These are phyloP conservation scores for Agrochola circellaris DNA, from an alignment of 2,888 invertebrate genomes.

Conservation along the genomic window DNA sequence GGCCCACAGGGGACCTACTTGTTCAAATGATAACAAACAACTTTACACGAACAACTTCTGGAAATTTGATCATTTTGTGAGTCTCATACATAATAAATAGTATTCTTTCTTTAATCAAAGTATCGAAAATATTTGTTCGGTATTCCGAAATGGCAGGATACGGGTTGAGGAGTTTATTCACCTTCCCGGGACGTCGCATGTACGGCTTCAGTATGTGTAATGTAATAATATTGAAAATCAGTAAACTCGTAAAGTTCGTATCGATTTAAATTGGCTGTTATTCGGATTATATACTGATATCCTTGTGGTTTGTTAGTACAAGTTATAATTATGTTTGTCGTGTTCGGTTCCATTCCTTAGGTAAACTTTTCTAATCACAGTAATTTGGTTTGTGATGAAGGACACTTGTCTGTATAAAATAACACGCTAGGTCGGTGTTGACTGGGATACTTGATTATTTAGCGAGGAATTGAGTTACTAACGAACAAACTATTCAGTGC, in stretches of 20 bases:
- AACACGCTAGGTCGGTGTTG: slow-evolving; percentile 14
- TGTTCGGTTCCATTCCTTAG: slow-evolving; percentile 36
- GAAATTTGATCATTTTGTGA: slow-evolving; percentile 59
- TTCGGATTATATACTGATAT: slow-evolving; percentile 22
- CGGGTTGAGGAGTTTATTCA: slow-evolving; percentile 49
- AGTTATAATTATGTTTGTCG: slow-evolving; percentile 38
- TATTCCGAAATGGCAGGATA: slow-evolving; percentile 46
- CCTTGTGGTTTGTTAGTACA: slow-evolving; percentile 21
- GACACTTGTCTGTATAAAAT: slow-evolving; percentile 45
- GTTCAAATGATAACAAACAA: slow-evolving; percentile 56
- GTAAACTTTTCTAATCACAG: slow-evolving; percentile 56
- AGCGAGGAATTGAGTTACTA: slow-evolving; percentile 39
- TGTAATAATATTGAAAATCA: slow-evolving; percentile 50
- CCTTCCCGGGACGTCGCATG: slow-evolving; percentile 36
- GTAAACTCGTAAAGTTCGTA: slow-evolving; percentile 2
- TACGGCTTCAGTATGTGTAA: slow-evolving; percentile 54
- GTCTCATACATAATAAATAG: slow-evolving; percentile 60
- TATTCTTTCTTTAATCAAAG: slow-evolving; percentile 55
- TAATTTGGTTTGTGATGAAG: slow-evolving; percentile 53
- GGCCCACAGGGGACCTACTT: slow-evolving; percentile 44
- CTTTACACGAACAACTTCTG: slow-evolving; percentile 57
- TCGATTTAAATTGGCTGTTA: slow-evolving; percentile 29
- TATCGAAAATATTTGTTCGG: slow-evolving; percentile 39
- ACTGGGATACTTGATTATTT: slow-evolving; percentile 36
- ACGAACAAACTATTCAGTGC: slow-evolving; percentile 21